Base-by-base conservation (phyloP, 2,888 invertebrate species). In the Kryphioiulus occultus region DNA sequence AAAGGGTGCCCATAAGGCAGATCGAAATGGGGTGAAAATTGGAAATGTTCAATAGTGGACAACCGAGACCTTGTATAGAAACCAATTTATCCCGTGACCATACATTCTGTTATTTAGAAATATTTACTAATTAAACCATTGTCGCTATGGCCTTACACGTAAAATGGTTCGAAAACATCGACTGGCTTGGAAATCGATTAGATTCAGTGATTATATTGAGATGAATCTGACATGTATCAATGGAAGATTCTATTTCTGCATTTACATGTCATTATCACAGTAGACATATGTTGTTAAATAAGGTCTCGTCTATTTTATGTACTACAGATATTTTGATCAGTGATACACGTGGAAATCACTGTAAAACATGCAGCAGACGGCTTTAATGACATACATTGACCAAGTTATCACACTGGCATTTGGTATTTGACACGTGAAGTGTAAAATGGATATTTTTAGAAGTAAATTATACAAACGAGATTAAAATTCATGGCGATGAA, bases 41-140 rank as follows among this genome's bases (percentile, higher is more conserved):
- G 53, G 53, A 53, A 53, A 53, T 53, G 53, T 15, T 53, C 53
- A 53, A 53, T 53, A n/a, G 53, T 53, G 53, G 53, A 53, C 53
- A 53, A 53, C 53, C 53, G 53, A n/a, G n/a, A 53, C 53, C 53
- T 53, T 53, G 53, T n/a, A 53, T 53, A n/a, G 53, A 53, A 53
- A 53, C 53, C 53, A 53, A 53, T 53, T 53, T 53, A 53, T 53
- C n/a, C 53, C 53, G 53, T 53, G 53, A 53, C 53, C 53, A n/a
- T 53, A n/a, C 53, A 53, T 53, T 53, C 53, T 53, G 53, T n/a
- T 53, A 53, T 53, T 53, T 53, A n/a, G 53, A 53, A 53, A 53
- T 53, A 53, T 53, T 53, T 53, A 19, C 53, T 53, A 53, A 53
- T 53, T 53, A 53, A 53, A 53, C 53, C n/a, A 17, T 47, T 47